Percentiles rank a stretch among this genome's conserved stretches.
Evolutionary conservation across 92 coral and sea anemone genomes (phyloP).

Genomic region (Muricea muricata): DNA sequence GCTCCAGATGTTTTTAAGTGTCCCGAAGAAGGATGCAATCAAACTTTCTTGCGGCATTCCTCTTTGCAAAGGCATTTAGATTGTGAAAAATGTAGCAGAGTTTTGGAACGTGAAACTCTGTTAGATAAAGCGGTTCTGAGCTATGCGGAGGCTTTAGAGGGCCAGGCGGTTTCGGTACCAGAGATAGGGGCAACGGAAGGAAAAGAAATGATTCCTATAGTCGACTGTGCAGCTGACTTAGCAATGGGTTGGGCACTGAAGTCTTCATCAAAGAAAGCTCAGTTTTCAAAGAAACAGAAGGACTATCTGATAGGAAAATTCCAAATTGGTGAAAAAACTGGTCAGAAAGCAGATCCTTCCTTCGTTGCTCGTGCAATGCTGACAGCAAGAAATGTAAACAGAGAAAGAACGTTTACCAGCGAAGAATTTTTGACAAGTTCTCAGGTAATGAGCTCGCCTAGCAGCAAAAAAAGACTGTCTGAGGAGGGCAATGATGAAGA

Average conservation of each 20-base stretch:
- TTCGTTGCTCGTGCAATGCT: constrained; percentile 70
- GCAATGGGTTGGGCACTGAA: constrained; percentile 75
- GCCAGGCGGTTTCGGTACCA: constrained; percentile 54
- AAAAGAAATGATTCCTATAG: constrained; percentile 13
- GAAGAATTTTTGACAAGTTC: constrained; percentile 61
- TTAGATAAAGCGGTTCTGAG: constrained; percentile 60
- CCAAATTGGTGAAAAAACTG: constrained; percentile 66
- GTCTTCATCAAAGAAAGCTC: constrained; percentile 54
- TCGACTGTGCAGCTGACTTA: constrained; percentile 10
- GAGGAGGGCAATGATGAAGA: constrained; percentile 27
- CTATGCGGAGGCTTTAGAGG: constrained; percentile 66
- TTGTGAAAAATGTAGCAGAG: constrained; percentile 66
- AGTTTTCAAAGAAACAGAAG: constrained; percentile 54
- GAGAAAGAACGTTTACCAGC: constrained; percentile 52
- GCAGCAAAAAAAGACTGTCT: constrained; percentile 53
- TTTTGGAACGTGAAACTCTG: constrained; percentile 67
- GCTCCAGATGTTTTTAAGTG: constrained; percentile 62
- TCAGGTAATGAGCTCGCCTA: constrained; percentile 61
- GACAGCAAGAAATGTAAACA: constrained; percentile 59
- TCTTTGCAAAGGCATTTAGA: constrained; percentile 69
- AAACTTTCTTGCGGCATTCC: constrained; percentile 66
- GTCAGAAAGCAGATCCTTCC: constrained; percentile 69
- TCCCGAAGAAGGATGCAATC: constrained; percentile 74
- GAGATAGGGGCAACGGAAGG: constrained; percentile 29
- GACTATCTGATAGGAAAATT: constrained; percentile 60